Base-by-base conservation (phyloP, 2,797 vertebrate genomes). In the Onychomys arenicola region DNA sequence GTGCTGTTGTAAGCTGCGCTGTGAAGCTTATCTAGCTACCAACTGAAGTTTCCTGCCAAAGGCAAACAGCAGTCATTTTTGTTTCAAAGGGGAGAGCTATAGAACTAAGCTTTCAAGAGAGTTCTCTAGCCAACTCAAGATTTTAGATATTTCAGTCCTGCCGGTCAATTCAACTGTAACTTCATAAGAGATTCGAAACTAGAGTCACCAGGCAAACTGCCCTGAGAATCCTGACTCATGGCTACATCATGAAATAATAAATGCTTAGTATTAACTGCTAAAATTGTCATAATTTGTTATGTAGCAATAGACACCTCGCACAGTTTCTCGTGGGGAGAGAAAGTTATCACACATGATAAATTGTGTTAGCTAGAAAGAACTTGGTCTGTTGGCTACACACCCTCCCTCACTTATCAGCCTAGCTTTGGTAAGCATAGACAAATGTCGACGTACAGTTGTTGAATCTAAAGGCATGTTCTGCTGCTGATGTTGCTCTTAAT, bases 361-460 rank as follows among this genome's bases (percentile, higher is more conserved):
- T 93, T 93, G 32, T 90, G 86, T 90, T 76, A 75, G 75, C 57
- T 78, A 76, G 40, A 80, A 19, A 95, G 76, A 84, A 76, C n/a
- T 78, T 88, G 77, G 81, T 78, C 21, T 92, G 13, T 34, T 88
- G 43, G 49, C 2, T 14, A 75, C 75, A 67, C 16, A 92, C 52
- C 16, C 52, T 78, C 67, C 40, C 8, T 84, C 73, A 40, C 76
- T 73, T 37, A 52, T 46, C 46, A 67, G 37, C 40, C 87, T 43
- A 52, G 46, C 55, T 87, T 76, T 88, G 65, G 69, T 76, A 73
- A 78, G 29, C 3, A 91, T 57, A 96, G 19, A 69, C 21, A 91
- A 75, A 73, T 40, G 43, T 78, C 67, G 89, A 10, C 43, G 57
- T 11, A 29, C 27, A 90, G 37, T 40, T 85, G 49, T 55, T 87